Evolutionary conservation across 2,797 vertebrate species (phyloP), one percentile per base, ranked within the genome.

Genomic region (Rhabdomys pumilio): DNA sequence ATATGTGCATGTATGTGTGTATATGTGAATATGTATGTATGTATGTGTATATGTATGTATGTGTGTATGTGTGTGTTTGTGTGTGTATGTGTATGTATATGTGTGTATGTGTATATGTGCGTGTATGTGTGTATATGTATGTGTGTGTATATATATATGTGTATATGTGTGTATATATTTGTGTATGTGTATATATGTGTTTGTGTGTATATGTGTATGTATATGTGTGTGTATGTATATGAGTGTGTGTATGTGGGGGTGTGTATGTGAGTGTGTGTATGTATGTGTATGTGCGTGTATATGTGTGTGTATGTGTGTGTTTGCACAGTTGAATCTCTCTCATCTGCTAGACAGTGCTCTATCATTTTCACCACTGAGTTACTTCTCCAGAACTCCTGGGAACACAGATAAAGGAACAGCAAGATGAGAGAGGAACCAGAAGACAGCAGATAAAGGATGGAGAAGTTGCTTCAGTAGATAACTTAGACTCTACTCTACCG

Each of bases 401-500:
- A 47, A 38, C 55, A 9, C 7, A 20, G 67, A 85, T 41, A 61
- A 73, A 34, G 38, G 34, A 67, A 22, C 13, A 20, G 26, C 26
- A n/a, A 38, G 61, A 31, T 41, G 61, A 77, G 29, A 57, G 8
- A 19, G 11, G 6, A 55, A 12, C 12, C 2, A 91, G 84, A 94
- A 82, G 57, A 20, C 67, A 95, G 55, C 75, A 75, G n/a, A 3
- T 1, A 9, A 92, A 80, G 7, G 6, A 17, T 15, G 41, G 41
- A 34, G 15, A 50, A 34, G 38, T 17, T 38, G 26, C 24, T 65
- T 55, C 8, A 2, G 12, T 5, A 53, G 15, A 11, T 15, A 14
- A 47, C 20, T 31, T 15, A 6, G 55, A 47, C 24, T 81, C 0
- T 0, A 19, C 29, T 22, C 22, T 34, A 1, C 75, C n/a, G 2